Percentiles rank a stretch among this genome's conserved stretches.
Conservation (phyloP, 2,113 vertebrate species). For the Crotalus horridus region DNA sequence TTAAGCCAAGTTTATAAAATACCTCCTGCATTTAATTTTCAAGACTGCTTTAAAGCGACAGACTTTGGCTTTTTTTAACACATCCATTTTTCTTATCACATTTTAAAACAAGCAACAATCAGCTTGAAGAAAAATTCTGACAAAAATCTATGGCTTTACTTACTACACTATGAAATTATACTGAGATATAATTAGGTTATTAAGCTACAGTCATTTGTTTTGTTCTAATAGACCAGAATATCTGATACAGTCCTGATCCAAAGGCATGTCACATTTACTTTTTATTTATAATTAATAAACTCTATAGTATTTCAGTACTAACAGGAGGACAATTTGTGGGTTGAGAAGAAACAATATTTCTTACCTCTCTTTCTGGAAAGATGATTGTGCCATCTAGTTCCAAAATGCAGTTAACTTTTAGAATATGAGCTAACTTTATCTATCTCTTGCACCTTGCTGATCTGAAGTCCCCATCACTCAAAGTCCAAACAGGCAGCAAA, state of each 20-base stretch:
- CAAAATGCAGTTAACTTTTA: rapidly evolving
- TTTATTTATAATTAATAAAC: not conserved
- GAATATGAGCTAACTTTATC: not conserved
- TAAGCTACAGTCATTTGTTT: not conserved
- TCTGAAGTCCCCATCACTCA: not conserved
- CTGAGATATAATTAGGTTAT: not conserved
- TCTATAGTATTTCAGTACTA: not conserved
- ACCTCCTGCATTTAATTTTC: not conserved
- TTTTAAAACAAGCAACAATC: not conserved
- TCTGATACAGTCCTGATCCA: not conserved
- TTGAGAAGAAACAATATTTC: not conserved
- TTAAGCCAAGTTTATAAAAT: not conserved
- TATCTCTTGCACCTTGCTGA: slow-evolving; percentile 29
- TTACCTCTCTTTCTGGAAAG: not conserved
- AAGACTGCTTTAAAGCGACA: not conserved
- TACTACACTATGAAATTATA: not conserved
- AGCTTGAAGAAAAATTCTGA: not conserved
- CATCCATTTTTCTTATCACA: not conserved
- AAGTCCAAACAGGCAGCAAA: rapidly evolving
- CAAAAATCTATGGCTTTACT: not conserved
- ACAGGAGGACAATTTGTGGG: not conserved
- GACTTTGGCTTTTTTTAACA: not conserved
- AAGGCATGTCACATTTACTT: not conserved
- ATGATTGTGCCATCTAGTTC: not conserved
- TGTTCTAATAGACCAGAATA: not conserved